Conservation (phyloP, 2,113 vertebrate genomes). For the Leptosomus discolor region DNA sequence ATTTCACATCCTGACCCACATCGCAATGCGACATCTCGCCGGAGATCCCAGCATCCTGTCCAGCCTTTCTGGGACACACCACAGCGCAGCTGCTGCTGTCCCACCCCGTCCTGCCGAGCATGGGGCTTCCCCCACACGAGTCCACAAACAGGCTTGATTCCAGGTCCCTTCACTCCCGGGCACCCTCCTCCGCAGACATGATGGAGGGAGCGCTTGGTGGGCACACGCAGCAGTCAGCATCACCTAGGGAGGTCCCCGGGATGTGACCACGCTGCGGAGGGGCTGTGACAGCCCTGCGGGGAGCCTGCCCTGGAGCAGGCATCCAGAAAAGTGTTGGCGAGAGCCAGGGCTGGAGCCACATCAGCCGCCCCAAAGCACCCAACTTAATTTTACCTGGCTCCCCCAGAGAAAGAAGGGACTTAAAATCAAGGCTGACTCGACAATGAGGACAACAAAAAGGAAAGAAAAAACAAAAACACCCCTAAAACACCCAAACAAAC, state of each 20-base stretch:
- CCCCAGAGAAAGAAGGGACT: slow-evolving; percentile 72
- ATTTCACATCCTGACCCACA: not conserved
- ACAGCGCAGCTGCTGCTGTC: not conserved
- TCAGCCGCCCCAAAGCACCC: not conserved
- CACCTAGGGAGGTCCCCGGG: not conserved
- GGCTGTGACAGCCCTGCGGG: not conserved
- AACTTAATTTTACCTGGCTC: slow-evolving; percentile 8
- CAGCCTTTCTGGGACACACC: not conserved
- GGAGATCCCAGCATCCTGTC: not conserved
- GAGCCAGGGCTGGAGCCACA: not conserved
- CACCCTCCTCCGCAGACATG: not conserved
- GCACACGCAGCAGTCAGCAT: not conserved
- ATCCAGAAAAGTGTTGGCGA: fast-evolving
- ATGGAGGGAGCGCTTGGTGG: not conserved
- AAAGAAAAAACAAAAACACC: not conserved
- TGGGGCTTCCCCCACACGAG: not conserved
- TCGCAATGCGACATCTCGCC: fast-evolving
- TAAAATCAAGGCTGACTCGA: slow-evolving; percentile 76
- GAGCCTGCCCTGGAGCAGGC: not conserved
- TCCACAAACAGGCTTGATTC: slow-evolving; percentile 67
- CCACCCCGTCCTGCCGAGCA: slow-evolving; percentile 29
- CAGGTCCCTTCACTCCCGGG: slow-evolving; percentile 73
- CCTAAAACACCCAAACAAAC: not conserved
- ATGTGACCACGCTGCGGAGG: not conserved
- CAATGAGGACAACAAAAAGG: slow-evolving; percentile 35